phyloP scores from a whole-genome alignment of 1,140 invertebrate species.

The Neodiprion fabricii region DNA sequence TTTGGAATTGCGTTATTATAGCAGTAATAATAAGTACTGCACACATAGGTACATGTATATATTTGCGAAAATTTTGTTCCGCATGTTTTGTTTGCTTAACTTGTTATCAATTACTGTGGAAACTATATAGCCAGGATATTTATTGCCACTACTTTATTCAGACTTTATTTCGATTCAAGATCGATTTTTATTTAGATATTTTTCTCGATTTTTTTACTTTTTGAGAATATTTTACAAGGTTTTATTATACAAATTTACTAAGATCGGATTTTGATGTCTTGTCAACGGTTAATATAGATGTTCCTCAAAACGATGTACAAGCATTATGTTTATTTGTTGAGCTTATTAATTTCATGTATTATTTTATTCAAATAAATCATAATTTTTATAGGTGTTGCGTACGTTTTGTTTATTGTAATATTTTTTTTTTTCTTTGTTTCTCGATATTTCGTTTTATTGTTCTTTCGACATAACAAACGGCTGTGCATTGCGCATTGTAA shows the following conservation, averaged over 20 bases:
- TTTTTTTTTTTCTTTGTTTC: constrained; percentile 34
- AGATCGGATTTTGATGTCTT: no score
- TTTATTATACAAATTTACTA: no score
- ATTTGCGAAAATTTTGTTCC: background rate
- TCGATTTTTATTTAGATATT: no score
- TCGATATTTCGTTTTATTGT: constrained; percentile 12
- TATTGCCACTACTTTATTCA: no score
- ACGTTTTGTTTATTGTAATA: constrained; percentile 41
- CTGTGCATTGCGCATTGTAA: constrained; percentile 23
- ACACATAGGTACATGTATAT: constrained; percentile 9
- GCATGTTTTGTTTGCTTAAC: no score
- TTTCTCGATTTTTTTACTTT: no score
- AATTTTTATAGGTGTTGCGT: constrained; percentile 27
- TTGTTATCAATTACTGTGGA: no score
- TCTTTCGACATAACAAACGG: constrained; percentile 14
- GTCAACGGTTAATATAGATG: no score
- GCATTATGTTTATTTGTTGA: background rate
- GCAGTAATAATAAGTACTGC: constrained; percentile 1
- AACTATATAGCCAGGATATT: no score
- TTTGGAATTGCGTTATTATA: constrained; percentile 15
- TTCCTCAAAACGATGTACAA: background rate
- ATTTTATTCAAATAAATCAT: constrained; percentile 1
- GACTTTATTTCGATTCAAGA: no score
- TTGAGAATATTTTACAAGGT: no score
- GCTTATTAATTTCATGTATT: background rate